Evolutionary conservation across 1,140 invertebrate species (phyloP).

Genomic region (Drosophila simulans): DNA sequence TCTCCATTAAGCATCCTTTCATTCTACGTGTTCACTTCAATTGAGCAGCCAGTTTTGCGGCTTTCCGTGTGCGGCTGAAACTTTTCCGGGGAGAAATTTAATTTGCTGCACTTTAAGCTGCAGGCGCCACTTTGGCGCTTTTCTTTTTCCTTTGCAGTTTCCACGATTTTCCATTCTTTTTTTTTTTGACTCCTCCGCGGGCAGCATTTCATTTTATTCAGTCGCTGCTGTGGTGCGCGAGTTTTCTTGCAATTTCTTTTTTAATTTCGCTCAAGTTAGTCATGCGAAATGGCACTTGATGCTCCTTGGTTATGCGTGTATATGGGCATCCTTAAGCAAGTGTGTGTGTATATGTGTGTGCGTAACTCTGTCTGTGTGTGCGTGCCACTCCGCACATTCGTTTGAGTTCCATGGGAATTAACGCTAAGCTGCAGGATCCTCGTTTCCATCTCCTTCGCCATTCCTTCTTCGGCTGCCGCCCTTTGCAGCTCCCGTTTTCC

Average conservation of each 20-base stretch:
- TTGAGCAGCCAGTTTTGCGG: background rate
- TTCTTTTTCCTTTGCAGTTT: background rate
- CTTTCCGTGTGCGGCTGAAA: conserved; percentile 34
- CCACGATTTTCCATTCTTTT: conserved; percentile 14
- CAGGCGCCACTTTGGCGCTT: conserved; percentile 9
- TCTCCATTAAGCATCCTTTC: background rate
- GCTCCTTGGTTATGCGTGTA: conserved; percentile 46
- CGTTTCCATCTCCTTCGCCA: conserved; percentile 17
- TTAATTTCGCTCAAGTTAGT: conserved; percentile 75
- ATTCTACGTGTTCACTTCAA: conserved; percentile 3
- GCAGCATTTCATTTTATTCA: conserved; percentile 50
- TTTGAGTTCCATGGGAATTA: conserved; percentile 74
- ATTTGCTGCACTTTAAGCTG: conserved; percentile 74
- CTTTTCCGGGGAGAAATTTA: conserved; percentile 47
- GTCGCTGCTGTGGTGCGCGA: conserved; percentile 24
- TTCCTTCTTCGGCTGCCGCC: conserved; percentile 1
- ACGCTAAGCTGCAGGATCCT: conserved; percentile 65
- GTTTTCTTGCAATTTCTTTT: conserved; percentile 68
- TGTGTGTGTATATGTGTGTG: conserved; percentile 1
- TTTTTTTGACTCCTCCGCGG: conserved; percentile 29
- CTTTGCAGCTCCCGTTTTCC: conserved; percentile 1
- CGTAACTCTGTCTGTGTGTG: conserved; percentile 17
- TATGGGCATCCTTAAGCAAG: conserved; percentile 13
- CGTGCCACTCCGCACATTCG: conserved; percentile 44
- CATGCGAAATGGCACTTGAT: conserved; percentile 81